Percentiles rank a stretch among this genome's conserved stretches.
Evolutionary conservation across 2,797 vertebrate species (phyloP).

Genomic region (Periophthalmus magnuspinnatus): DNA sequence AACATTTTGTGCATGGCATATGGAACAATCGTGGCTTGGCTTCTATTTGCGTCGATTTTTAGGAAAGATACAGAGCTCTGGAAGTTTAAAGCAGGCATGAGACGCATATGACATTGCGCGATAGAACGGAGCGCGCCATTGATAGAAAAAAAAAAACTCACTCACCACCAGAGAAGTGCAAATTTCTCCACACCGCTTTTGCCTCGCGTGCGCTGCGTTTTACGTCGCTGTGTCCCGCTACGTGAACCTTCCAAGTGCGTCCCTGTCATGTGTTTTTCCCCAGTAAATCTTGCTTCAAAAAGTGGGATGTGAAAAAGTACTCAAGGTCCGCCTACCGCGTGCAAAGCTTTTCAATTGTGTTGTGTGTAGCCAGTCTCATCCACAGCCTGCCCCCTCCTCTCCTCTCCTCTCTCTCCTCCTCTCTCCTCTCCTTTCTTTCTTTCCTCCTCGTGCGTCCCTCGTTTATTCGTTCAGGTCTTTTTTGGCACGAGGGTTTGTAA

Average conservation of each 20-base stretch:
- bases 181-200: constrained; percentile 60
- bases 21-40: neutral
- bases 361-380: constrained; percentile 25
- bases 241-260: constrained; percentile 34
- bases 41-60: neutral
- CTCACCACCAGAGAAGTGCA: constrained; percentile 66
- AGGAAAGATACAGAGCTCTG: neutral
- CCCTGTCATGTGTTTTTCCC: constrained; percentile 55
- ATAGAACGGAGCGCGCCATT: constrained; percentile 3
- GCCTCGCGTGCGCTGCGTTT: constrained; percentile 30
- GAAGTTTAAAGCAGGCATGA: neutral
- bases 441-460: constrained; percentile 2
- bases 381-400: neutral
- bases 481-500: constrained; percentile 30
- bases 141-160: neutral
- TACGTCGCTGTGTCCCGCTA: constrained; percentile 25
- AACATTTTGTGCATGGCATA: neutral
- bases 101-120: neutral
- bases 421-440: neutral
- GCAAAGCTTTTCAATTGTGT: constrained; percentile 42
- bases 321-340: constrained; percentile 70
- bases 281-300: constrained; percentile 57
- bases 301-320: constrained; percentile 60
- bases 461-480: neutral
- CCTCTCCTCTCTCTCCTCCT: neutral